A percentile compares a stretch with the other conserved stretches of the same genome.
phyloP scores from a whole-genome alignment of 2,888 invertebrate species.

The Eledona agricola region DNA sequence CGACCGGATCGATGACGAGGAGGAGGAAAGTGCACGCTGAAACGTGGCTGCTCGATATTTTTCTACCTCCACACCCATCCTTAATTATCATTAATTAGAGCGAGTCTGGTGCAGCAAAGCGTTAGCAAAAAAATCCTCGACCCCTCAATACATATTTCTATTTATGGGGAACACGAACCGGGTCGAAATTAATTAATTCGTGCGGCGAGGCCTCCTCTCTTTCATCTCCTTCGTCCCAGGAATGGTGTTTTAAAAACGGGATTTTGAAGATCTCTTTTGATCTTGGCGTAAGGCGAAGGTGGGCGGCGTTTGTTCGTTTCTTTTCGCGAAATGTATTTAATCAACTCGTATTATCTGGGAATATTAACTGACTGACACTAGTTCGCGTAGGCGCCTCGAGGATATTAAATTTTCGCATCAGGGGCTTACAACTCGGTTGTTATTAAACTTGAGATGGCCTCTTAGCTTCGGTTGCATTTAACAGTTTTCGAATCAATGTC shows the following conservation, averaged over 20 bases:
- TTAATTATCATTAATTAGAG: too few relatives aligned
- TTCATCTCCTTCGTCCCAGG: background rate
- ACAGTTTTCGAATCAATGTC: background rate
- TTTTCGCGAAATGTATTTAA: constrained; percentile 2
- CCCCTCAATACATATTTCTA: constrained; percentile 11
- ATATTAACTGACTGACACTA: constrained; percentile 16
- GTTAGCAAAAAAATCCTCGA: constrained; percentile 3
- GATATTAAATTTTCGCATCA: constrained; percentile 15
- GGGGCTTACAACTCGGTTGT: constrained; percentile 6
- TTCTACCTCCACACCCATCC: too few relatives aligned
- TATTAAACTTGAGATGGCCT: constrained; percentile 12
- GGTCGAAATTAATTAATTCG: constrained; percentile 26
- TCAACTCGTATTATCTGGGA: constrained; percentile 13
- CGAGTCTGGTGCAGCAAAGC: too few relatives aligned
- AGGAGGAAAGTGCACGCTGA: too few relatives aligned
- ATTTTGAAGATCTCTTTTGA: constrained; percentile 7
- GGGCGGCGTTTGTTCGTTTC: background rate
- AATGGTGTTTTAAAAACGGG: constrained; percentile 5
- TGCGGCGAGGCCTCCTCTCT: too few relatives aligned
- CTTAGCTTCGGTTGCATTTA: constrained; percentile 1
- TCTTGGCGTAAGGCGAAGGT: constrained; percentile 1
- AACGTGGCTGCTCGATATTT: too few relatives aligned
- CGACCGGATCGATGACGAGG: too few relatives aligned
- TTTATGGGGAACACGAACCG: constrained; percentile 11
- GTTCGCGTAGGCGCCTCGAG: constrained; percentile 5